These are phyloP conservation scores for Chironex yamaguchii DNA, from an alignment of 30 jellyfish, hydroid and myxozoan genomes.

Conservation along the genomic window DNA sequence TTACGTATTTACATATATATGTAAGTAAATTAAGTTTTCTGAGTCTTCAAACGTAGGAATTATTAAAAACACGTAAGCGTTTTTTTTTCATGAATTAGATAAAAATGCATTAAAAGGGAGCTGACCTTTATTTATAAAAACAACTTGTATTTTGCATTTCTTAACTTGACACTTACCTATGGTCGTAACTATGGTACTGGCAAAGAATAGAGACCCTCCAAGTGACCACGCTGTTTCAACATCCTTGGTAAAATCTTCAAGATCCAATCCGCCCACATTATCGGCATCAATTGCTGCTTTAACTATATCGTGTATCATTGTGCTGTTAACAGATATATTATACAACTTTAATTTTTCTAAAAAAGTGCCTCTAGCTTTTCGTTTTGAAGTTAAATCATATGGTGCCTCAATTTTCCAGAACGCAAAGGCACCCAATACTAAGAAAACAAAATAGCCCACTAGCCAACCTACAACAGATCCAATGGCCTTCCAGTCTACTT, in stretches of 20 bases:
- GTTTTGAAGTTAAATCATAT: slow-evolving; percentile 23
- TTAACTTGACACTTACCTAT: slow-evolving; percentile 49
- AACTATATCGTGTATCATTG: slow-evolving; percentile 58
- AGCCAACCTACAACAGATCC: slow-evolving; percentile 5
- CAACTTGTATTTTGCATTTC: no score
- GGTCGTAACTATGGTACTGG: slow-evolving; percentile 75
- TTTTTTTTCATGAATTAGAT: no score
- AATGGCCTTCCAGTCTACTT: slow-evolving; percentile 21
- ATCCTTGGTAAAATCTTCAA: slow-evolving; percentile 9
- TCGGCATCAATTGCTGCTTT: slow-evolving; percentile 45
- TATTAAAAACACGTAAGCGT: no score
- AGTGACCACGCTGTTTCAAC: slow-evolving; percentile 62
- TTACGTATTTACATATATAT: no score
- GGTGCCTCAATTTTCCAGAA: slow-evolving; percentile 43
- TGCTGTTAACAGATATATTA: slow-evolving; percentile 58
- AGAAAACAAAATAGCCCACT: slow-evolving; percentile 60
- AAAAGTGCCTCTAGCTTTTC: slow-evolving; percentile 8
- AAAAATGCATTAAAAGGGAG: no score
- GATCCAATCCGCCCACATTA: slow-evolving; percentile 52
- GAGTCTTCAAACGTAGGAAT: no score
- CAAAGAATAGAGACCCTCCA: slow-evolving; percentile 69
- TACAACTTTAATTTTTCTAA: slow-evolving; percentile 28
- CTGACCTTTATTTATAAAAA: no score
- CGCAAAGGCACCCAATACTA: slow-evolving; percentile 38
- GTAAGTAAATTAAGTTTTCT: no score